These are phyloP conservation scores for Megalops cyprinoides DNA, from an alignment of 2,797 vertebrate species.

Conservation along the genomic window DNA sequence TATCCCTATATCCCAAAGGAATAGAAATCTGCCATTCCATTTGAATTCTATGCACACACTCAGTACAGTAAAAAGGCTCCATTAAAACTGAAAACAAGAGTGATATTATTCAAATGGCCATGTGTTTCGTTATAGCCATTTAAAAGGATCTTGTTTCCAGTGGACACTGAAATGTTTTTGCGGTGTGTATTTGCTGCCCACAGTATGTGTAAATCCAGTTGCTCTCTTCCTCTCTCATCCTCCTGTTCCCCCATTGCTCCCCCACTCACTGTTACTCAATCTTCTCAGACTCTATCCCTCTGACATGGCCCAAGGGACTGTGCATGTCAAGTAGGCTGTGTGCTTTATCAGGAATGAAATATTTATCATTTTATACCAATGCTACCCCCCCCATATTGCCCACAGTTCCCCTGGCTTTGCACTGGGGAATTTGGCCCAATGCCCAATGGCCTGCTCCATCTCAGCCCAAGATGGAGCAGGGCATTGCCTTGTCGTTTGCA, in stretches of 20 bases:
- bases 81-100: no score
- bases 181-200: slow-evolving; percentile 5
- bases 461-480: no score
- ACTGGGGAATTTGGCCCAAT: no score
- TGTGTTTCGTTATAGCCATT: no score
- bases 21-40: no score
- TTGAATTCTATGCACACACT: no score
- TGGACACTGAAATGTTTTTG: not conserved
- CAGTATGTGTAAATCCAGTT: slow-evolving; percentile 55
- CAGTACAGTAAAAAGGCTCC: no score
- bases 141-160: no score
- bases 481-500: not conserved
- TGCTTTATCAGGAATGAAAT: not conserved
- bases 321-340: not conserved
- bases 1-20: no score
- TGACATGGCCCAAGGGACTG: not conserved
- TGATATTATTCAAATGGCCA: no score
- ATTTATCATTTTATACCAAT: not conserved
- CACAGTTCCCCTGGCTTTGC: not conserved
- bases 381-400: no score
- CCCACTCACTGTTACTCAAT: slow-evolving; percentile 49
- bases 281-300: not conserved
- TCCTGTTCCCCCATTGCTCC: slow-evolving; percentile 44
- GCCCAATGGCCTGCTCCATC: no score
- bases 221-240: slow-evolving; percentile 15